Conservation (phyloP, 2,797 vertebrate genomes). For the Sandelia bainsii region DNA sequence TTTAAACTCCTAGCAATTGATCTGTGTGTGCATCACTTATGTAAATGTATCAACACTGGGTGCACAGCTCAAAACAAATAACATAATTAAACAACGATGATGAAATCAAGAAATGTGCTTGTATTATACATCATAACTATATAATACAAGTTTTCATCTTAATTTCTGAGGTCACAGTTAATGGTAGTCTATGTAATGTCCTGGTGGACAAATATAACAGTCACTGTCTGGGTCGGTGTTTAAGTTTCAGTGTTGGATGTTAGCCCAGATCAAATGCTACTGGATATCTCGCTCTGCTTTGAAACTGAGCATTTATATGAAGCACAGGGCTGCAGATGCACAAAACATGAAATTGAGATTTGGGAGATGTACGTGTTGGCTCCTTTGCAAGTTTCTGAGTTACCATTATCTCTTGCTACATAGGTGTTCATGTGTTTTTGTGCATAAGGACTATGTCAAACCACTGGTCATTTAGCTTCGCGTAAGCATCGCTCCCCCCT, state of each 20-base stretch:
- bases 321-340: conserved; percentile 36
- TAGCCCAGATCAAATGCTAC: conserved; percentile 32
- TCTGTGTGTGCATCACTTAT: no score
- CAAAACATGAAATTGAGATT: conserved; percentile 39
- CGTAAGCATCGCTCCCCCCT: conserved; percentile 9
- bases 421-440: conserved; percentile 7
- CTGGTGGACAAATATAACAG: conserved; percentile 34
- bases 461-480: conserved; percentile 41
- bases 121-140: background rate
- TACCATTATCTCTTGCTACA: conserved; percentile 9
- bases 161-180: conserved; percentile 12
- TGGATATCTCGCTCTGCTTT: conserved; percentile 44
- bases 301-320: conserved; percentile 55
- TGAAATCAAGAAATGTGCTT: background rate
- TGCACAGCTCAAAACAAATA: background rate
- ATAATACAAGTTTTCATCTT: background rate
- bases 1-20: background rate
- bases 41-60: background rate
- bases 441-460: background rate
- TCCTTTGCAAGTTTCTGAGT: conserved; percentile 14
- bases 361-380: conserved; percentile 1
- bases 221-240: conserved; percentile 21
- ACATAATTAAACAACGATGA: no score
- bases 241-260: conserved; percentile 37
- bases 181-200: conserved; percentile 5